These are phyloP conservation scores for Grammomys surdaster DNA, from an alignment of 2,113 vertebrate genomes.

Conservation along the genomic window DNA sequence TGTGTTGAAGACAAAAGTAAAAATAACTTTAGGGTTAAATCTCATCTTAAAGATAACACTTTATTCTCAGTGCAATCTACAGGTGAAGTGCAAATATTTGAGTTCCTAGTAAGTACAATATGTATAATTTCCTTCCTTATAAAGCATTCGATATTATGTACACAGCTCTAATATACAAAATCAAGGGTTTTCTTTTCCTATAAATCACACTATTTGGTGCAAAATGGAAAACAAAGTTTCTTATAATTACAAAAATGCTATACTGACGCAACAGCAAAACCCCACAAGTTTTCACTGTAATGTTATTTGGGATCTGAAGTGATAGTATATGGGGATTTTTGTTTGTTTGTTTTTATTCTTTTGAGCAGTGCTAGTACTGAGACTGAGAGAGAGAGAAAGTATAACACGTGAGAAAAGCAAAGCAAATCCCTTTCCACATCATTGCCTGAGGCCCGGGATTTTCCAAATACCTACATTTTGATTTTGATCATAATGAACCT, in stretches of 20 bases:
- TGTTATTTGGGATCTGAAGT: slow-evolving; percentile 26
- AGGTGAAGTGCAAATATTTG: not conserved
- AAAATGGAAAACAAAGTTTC: slow-evolving; percentile 31
- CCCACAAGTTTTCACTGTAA: not conserved
- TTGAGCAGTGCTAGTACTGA: not conserved
- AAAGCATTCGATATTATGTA: not conserved
- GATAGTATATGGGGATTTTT: not conserved
- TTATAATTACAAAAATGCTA: slow-evolving; percentile 38
- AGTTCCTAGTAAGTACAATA: slow-evolving; percentile 10
- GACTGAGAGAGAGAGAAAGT: slow-evolving; percentile 1
- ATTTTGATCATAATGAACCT: slow-evolving; percentile 52
- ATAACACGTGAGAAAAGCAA: slow-evolving; percentile 24
- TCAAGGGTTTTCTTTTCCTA: not conserved
- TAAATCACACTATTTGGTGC: slow-evolving; percentile 34
- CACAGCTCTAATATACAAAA: slow-evolving; percentile 50
- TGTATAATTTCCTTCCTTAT: not conserved
- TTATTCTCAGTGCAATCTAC: not conserved
- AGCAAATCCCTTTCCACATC: not conserved
- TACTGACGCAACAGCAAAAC: slow-evolving; percentile 18
- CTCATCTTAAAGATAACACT: not conserved
- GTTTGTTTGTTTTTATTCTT: not conserved
- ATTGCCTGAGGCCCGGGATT: not conserved
- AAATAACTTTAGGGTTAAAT: slow-evolving; percentile 21
- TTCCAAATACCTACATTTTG: slow-evolving; percentile 25
- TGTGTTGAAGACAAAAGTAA: not conserved